Conservation (phyloP, 2,888 invertebrate species). For the Polyommatus iphigenia region DNA sequence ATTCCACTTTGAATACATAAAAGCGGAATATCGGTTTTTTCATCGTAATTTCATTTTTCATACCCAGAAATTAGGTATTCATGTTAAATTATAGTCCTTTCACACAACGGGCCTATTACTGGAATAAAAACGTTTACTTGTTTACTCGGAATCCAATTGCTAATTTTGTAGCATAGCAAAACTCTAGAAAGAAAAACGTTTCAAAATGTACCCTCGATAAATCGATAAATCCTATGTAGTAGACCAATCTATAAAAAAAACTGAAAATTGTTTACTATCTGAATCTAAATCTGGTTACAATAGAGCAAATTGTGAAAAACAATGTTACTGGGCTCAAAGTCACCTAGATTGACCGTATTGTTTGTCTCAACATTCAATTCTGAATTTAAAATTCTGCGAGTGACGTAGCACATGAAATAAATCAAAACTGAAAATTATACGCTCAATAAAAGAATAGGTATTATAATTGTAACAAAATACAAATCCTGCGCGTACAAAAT, state of each 20-base stretch:
- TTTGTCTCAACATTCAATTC: neutral
- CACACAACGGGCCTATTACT: conserved; percentile 4
- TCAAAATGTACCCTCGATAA: no score
- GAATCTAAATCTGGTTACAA: neutral
- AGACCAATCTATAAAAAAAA: neutral
- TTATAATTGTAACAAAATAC: neutral
- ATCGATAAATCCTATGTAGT: neutral
- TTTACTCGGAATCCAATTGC: neutral
- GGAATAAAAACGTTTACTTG: neutral
- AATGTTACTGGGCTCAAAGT: neutral
- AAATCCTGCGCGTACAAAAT: neutral
- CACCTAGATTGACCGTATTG: neutral
- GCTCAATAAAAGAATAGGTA: neutral
- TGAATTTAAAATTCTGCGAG: neutral
- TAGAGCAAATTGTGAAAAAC: neutral
- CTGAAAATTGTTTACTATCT: neutral
- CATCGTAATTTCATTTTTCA: neutral
- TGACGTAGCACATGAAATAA: neutral
- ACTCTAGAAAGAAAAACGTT: neutral
- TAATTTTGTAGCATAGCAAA: neutral
- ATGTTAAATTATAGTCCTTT: conserved; percentile 6
- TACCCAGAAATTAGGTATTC: conserved; percentile 13
- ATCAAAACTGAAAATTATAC: neutral
- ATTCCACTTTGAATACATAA: conserved; percentile 29
- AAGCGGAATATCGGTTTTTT: conserved; percentile 5